Conservation (phyloP, 2,113 vertebrate genomes). For the Aythya baeri region DNA sequence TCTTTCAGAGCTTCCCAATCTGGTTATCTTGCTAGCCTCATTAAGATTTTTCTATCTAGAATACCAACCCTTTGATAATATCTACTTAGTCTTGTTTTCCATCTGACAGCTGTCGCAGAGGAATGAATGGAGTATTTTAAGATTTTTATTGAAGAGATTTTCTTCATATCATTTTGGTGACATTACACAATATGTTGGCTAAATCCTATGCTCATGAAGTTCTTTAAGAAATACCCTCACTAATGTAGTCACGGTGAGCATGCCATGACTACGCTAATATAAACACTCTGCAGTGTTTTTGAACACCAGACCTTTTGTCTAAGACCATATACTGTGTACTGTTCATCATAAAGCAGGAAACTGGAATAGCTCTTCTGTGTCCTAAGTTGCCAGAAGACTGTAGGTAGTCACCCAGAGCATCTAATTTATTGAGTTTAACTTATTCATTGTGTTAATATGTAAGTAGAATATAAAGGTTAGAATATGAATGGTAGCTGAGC, state of each 20-base stretch:
- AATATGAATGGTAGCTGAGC: background rate
- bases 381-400: background rate
- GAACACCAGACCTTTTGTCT: background rate
- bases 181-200: background rate
- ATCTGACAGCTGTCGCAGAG: background rate
- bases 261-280: background rate
- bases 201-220: background rate
- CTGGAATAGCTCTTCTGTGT: background rate
- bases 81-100: conserved; percentile 4
- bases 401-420: background rate
- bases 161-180: background rate
- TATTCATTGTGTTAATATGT: background rate
- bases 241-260: background rate
- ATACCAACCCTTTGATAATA: conserved; percentile 29
- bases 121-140: conserved; percentile 2
- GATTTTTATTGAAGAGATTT: background rate
- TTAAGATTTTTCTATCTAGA: conserved; percentile 9
- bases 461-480: background rate
- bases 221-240: background rate
- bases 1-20: background rate
- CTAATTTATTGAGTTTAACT: background rate
- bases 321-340: background rate
- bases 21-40: conserved; percentile 1
- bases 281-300: background rate
- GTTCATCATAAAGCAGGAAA: background rate